Evolutionary conservation across 1,140 invertebrate species (phyloP).

Genomic region (Leptoteleia sp.): DNA sequence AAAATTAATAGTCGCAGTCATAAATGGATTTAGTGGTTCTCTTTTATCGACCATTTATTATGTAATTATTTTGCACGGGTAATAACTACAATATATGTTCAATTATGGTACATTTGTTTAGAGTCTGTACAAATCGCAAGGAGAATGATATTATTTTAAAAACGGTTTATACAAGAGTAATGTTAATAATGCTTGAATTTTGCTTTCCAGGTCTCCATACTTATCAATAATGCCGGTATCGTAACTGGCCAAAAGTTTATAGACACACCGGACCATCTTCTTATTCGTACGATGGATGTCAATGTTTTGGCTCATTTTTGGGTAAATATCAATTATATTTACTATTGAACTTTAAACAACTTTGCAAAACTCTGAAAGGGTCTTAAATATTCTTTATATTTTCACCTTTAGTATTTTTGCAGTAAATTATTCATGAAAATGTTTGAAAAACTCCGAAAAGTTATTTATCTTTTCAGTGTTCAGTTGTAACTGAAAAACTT

Average conservation of each 20-base stretch:
- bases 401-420: too few relatives aligned
- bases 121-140: too few relatives aligned
- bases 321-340: conserved; percentile 81
- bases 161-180: background rate
- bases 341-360: too few relatives aligned
- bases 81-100: conserved; percentile 10
- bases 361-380: too few relatives aligned
- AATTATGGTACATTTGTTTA: background rate
- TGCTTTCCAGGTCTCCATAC: conserved; percentile 86
- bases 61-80: conserved; percentile 21
- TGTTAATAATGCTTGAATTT: conserved; percentile 3
- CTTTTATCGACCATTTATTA: conserved; percentile 42
- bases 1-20: conserved; percentile 41
- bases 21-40: conserved; percentile 37
- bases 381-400: too few relatives aligned
- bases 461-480: too few relatives aligned
- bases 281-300: conserved; percentile 88
- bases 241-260: conserved; percentile 91
- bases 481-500: too few relatives aligned
- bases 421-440: too few relatives aligned
- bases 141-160: background rate
- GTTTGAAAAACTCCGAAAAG: too few relatives aligned
- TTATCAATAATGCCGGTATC: conserved; percentile 97
- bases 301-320: conserved; percentile 90
- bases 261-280: conserved; percentile 91